Evolutionary conservation across 2,888 invertebrate species (phyloP), one percentile per base, ranked within the genome.

Genomic region (Platycnemis pennipes): DNA sequence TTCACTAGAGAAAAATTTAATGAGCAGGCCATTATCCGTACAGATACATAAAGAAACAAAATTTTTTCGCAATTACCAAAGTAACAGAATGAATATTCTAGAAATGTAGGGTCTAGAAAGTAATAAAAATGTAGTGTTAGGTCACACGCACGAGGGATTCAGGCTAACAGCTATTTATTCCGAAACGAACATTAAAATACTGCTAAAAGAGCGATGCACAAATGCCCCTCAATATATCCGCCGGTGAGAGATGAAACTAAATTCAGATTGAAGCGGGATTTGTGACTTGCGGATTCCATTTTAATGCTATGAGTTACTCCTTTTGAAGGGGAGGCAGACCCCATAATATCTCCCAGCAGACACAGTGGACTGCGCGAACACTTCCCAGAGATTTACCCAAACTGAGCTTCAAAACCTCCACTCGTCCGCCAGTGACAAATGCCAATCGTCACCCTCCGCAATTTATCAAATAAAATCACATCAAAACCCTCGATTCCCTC

Each of bases 381-480:
- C 37, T 37, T 77, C 77, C 77, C 37, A 77, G 37, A 77, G 77
- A 77, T 77, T 37, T 77, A 63, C 63, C 77, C 13, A 77, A 77
- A 77, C 37, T 37, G 77, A 77, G 77, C 77, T 11, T 77, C 37
- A 37, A 31, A 77, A 11, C 63, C 31, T 77, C 77, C 77, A 77
- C 77, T 16, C 37, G 77, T 63, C 26, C 63, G 22, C 63, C 2
- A 63, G 77, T 77, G 77, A 77, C 77, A 77, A 77, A 77, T 77
- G 77, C 77, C 77, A 77, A 77, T 77, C 77, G 77, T 77, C 77
- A 37, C 0, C 77, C 77, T 37, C 37, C 77, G 77, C 77, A 77
- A 77, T 77, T 77, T 77, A 37, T 77, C 77, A 77, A 77, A 77
- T 77, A 77, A 77, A 77, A 77, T 77, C 37, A 37, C 31, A 77